Evolutionary conservation across 2,797 vertebrate species (phyloP), one percentile per base, ranked within the genome.

Genomic region (Scarus forsteni): DNA sequence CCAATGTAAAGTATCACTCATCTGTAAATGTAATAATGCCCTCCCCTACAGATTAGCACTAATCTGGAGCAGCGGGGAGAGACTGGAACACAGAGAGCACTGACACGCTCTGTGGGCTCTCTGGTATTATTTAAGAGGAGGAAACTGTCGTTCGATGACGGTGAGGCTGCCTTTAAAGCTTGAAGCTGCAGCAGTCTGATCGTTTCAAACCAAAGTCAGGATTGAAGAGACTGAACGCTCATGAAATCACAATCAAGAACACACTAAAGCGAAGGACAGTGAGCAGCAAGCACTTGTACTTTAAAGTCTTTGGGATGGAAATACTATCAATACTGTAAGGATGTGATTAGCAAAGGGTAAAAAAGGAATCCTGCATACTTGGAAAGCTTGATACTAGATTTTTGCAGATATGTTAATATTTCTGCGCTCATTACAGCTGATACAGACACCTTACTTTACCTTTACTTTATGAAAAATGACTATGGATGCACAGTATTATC

Each of bases 21-120:
- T 72, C 78, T 86, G 83, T 70, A 60, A 75, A 81, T 80, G 76
- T 46, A 84, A 86, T 84, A 72, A 85, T 73, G 16, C 40, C 56
- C 63, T 67, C 73, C 48, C 69, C 75, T 56, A 66, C 50, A 55
- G 16, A 66, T 59, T 62, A 15, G 59, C 50, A 56, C 75, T 72
- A 63, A 66, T 70, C 51, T 58, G 42, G 35, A 70, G 75, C 66
- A 46, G 61, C 15, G 8, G 56, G 57, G 59, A 77, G 67, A 75
- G 62, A 51, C 2, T 51, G 54, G 58, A 79, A 46, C 61, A 83
- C 54, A 45, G 64, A 61, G 59, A 78, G 71, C 71, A 76, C 15
- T 18, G 66, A 80, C 74, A 79, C 35, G 60, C 74, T 80, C 79
- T 68, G 72, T 42, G 62, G 79, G 73, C 52, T 36, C 60, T 81